A percentile compares a stretch with the other conserved stretches of the same genome.
Evolutionary conservation across 2,797 vertebrate genomes (phyloP).

Genomic region (Hydrocynus forskahlii): DNA sequence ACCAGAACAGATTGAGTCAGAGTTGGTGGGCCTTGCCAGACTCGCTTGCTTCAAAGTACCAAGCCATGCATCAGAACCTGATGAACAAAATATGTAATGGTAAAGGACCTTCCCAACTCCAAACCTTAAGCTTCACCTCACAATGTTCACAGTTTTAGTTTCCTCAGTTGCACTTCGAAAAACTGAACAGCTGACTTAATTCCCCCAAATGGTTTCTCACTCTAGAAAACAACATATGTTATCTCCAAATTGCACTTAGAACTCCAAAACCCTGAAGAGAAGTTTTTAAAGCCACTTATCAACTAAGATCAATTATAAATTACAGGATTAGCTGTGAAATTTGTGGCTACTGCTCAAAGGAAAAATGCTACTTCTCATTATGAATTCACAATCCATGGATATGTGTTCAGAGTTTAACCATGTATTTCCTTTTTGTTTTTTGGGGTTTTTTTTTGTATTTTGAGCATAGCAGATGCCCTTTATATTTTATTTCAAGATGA

Average conservation of each 20-base stretch:
- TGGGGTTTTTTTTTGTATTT: no score
- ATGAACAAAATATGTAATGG: slow-evolving; percentile 32
- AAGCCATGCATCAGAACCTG: slow-evolving; percentile 28
- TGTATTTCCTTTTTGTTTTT: no score
- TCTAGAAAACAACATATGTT: background rate
- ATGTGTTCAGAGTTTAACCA: no score
- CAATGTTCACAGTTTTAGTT: background rate
- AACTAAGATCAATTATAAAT: no score
- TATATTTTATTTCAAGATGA: no score
- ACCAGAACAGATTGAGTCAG: slow-evolving; percentile 59
- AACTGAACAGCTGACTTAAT: background rate
- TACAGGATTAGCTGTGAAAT: no score
- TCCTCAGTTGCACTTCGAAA: background rate
- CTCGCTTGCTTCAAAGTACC: slow-evolving; percentile 23
- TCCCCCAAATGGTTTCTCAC: background rate
- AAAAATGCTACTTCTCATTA: no score
- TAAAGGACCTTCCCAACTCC: background rate
- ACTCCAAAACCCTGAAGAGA: background rate
- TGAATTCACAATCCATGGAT: no score
- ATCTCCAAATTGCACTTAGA: background rate
- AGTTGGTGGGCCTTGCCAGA: slow-evolving; percentile 18
- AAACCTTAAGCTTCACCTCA: background rate
- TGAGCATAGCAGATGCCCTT: no score
- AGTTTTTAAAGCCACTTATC: no score
- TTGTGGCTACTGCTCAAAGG: no score